Evolutionary conservation across 2,113 vertebrate genomes (phyloP).

Genomic region (Brevimyrus niger): DNA sequence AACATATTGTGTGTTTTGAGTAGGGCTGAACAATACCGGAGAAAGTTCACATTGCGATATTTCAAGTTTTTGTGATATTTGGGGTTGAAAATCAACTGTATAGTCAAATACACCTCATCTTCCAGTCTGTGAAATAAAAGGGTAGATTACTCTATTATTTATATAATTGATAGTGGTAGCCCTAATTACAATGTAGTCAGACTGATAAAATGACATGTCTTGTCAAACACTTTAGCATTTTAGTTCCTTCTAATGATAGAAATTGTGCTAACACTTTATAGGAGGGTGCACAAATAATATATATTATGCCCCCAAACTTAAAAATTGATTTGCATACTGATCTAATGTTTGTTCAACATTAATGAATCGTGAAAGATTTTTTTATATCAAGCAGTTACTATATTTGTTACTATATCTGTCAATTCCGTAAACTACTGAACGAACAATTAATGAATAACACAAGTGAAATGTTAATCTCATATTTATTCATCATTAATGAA

Average conservation of each 20-base stretch:
- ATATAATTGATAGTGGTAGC: neutral
- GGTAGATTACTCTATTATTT: neutral
- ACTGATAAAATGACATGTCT: neutral
- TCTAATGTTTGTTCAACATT: neutral
- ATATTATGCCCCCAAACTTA: neutral
- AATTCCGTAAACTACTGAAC: neutral
- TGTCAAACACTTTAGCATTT: neutral
- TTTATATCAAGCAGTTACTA: neutral
- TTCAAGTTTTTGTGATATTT: neutral
- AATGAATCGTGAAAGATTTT: neutral
- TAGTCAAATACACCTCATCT: neutral
- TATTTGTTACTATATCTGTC: neutral
- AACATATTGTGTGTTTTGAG: neutral
- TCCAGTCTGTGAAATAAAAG: neutral
- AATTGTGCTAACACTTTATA: neutral
- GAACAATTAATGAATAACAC: neutral
- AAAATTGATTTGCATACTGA: neutral
- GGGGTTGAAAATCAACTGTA: neutral
- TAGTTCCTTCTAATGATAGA: neutral
- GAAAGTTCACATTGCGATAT: neutral
- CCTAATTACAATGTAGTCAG: neutral
- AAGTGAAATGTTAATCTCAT: neutral
- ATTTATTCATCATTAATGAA: neutral
- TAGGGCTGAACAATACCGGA: neutral
- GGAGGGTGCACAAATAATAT: neutral